phyloP scores from a whole-genome alignment of 1,140 invertebrate species.

The Bombus turneri region DNA sequence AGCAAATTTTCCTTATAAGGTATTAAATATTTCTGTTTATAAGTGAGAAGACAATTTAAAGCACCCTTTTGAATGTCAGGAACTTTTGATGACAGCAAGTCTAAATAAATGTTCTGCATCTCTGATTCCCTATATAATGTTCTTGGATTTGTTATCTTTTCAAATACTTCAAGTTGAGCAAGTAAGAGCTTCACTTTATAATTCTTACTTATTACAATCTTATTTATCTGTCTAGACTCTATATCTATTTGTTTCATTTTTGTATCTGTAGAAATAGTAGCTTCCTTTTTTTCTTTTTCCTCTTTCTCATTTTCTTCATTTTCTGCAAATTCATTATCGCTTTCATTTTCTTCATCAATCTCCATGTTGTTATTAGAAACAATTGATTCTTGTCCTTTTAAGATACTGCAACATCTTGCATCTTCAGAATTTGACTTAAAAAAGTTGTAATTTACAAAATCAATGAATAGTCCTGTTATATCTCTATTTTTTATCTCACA shows the following conservation, averaged over 20 bases:
- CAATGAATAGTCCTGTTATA: constrained; percentile 89
- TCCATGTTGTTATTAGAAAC: constrained; percentile 46
- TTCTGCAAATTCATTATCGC: constrained; percentile 62
- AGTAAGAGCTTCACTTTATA: constrained; percentile 86
- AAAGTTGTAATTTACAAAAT: constrained; percentile 87
- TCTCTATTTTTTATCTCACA: constrained; percentile 91
- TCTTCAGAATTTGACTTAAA: constrained; percentile 81
- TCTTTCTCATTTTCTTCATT: constrained; percentile 74
- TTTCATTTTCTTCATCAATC: constrained; percentile 63
- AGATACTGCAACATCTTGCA: constrained; percentile 81
- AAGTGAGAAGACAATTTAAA: constrained; percentile 92
- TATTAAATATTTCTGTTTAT: constrained; percentile 89
- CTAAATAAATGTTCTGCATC: constrained; percentile 88
- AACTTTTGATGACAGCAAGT: constrained; percentile 91
- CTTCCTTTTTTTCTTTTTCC: constrained; percentile 49
- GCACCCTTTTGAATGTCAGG: constrained; percentile 91
- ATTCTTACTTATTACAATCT: constrained; percentile 73
- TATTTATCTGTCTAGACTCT: neutral
- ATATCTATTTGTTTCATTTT: constrained; percentile 58
- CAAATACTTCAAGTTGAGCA: constrained; percentile 89
- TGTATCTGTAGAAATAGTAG: constrained; percentile 12
- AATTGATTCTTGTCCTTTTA: constrained; percentile 67
- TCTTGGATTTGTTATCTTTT: constrained; percentile 91
- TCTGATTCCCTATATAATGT: constrained; percentile 89
- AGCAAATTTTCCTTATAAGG: constrained; percentile 91